Evolutionary conservation across 2,113 vertebrate genomes (phyloP), one percentile per base, ranked within the genome.

Genomic region (Elephas maximus): DNA sequence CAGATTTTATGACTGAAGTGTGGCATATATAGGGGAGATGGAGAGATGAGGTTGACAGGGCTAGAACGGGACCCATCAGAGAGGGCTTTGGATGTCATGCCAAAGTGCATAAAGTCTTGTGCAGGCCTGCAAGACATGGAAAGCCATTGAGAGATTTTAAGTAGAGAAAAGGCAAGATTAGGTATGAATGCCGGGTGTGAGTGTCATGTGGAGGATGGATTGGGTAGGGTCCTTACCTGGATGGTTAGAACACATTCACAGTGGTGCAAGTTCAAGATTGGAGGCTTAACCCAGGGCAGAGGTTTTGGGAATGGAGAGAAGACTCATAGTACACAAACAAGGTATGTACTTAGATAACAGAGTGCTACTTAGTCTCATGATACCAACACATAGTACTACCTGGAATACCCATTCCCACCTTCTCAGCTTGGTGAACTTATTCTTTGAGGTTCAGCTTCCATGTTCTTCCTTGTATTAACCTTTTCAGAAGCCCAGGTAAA

Each of bases 381-480:
- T 17, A 0, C 4, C 28, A 41, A 11, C 28, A 41, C 60, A n/a
- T 10, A 23, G 17, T 21, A 63, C 41, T 44, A 30, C 8, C 26
- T 17, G 21, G 7, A 30, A 51, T 5, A 30, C 26, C 14, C 17
- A 21, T 8, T n/a, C 83, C 45, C 30, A n/a, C 21, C 41, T 83
- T 48, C 85, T 51, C 33, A 24, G 53, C 30, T 67, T 74, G n/a
- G 37, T 9, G 63, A 79, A 28, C 7, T 91, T 69, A 24, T 62
- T 78, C 95, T 90, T 69, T 48, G 69, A 60, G 76, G 65, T 62
- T 96, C 53, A 69, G 5, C 14, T 83, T 53, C 30, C 41, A 41
- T 17, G 20, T 15, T 91, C 44, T 81, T 74, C 63, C 53, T 74
- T 83, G 37, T 28, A 23, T 51, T 45, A 67, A 17, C 57, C 44